These are phyloP conservation scores for Dreissena rostriformis DNA, from an alignment of 1,140 invertebrate species.

Conservation along the genomic window DNA sequence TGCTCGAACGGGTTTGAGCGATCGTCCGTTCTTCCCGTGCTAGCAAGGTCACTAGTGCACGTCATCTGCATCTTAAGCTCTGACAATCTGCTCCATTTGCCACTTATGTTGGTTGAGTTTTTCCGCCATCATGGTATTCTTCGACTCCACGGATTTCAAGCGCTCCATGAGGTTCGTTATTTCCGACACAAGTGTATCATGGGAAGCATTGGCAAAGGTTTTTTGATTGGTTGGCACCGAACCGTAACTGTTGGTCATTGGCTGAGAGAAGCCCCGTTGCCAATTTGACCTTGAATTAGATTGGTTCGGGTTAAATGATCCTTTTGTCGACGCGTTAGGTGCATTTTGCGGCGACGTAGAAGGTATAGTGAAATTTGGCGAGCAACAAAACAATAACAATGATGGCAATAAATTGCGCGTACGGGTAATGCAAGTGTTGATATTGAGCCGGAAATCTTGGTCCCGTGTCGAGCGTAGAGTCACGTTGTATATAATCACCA, in stretches of 20 bases:
- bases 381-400: conserved; percentile 70
- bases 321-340: no score
- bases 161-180: conserved; percentile 95
- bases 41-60: conserved; percentile 80
- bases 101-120: conserved; percentile 97
- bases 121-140: conserved; percentile 95
- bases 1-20: conserved; percentile 61
- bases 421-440: conserved; percentile 66
- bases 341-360: no score
- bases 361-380: conserved; percentile 61
- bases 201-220: no score
- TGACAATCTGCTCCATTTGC: conserved; percentile 95
- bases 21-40: conserved; percentile 71
- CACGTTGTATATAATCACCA: conserved; percentile 33
- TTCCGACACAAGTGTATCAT: conserved; percentile 94
- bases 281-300: conserved; percentile 60
- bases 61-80: conserved; percentile 99
- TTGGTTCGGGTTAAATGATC: no score
- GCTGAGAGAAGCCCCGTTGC: conserved; percentile 89
- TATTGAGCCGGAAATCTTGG: conserved; percentile 54
- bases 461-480: conserved; percentile 38
- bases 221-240: no score
- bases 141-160: conserved; percentile 93
- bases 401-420: conserved; percentile 75
- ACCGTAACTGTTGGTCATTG: no score